These are phyloP conservation scores for Conger conger DNA, from an alignment of 2,113 vertebrate species.

Conservation along the genomic window DNA sequence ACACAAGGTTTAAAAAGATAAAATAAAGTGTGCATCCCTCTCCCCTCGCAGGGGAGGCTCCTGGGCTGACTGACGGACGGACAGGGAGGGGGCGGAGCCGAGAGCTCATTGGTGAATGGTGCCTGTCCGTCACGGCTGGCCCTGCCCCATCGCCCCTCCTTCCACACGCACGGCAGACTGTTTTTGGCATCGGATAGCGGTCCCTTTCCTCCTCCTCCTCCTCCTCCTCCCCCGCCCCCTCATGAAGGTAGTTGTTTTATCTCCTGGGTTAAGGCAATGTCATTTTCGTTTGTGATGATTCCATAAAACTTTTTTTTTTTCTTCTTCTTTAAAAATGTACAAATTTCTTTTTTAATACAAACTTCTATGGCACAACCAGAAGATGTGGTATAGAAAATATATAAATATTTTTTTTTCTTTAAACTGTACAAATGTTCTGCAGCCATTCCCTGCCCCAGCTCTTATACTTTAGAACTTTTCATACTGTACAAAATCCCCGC, in stretches of 20 bases:
- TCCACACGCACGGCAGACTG: slow-evolving; percentile 7
- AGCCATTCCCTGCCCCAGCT: slow-evolving; percentile 52
- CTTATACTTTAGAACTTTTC: slow-evolving; percentile 43
- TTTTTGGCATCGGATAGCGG: slow-evolving; percentile 79
- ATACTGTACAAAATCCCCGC: slow-evolving; percentile 69
- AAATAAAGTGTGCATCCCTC: not conserved
- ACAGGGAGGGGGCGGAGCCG: too few species aligned
- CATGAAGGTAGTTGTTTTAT: slow-evolving; percentile 57
- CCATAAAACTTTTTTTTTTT: slow-evolving; percentile 60
- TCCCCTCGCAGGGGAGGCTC: not conserved
- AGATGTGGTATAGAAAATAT: slow-evolving; percentile 98
- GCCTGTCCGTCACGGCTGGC: not conserved
- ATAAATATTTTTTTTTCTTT: slow-evolving; percentile 88
- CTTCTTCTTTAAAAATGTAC: slow-evolving; percentile 80
- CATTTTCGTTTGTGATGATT: slow-evolving; percentile 83
- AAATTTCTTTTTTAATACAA: slow-evolving; percentile 87
- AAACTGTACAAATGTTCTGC: slow-evolving; percentile 88
- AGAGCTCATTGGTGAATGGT: not conserved
- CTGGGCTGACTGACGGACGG: not conserved
- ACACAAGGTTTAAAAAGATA: not conserved
- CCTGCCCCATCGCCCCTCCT: not conserved
- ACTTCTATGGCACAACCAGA: slow-evolving; percentile 91
- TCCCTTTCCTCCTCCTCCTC: slow-evolving; percentile 58
- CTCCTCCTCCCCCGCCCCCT: slow-evolving; percentile 62
- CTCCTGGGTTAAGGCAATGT: slow-evolving; percentile 92